A percentile compares a stretch with the other conserved stretches of the same genome.
These are phyloP conservation scores for Mamestra brassicae DNA, from an alignment of 2,888 invertebrate genomes.

Conservation along the genomic window DNA sequence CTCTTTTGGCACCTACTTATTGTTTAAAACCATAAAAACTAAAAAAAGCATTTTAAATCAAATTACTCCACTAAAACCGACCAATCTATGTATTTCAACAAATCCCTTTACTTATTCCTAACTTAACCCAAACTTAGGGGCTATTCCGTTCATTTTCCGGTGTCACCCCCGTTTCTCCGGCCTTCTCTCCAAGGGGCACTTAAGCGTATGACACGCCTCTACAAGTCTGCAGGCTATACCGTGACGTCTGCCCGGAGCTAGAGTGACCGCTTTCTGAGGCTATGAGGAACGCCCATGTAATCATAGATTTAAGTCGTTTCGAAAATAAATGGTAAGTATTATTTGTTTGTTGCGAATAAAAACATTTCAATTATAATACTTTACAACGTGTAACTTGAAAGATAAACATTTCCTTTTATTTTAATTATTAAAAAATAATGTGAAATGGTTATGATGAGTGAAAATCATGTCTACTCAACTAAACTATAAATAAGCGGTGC, in stretches of 20 bases:
- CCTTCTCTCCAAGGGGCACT: constrained; percentile 51
- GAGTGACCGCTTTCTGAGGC: constrained; percentile 43
- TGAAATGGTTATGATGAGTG: too few relatives aligned
- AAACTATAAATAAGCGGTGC: neutral
- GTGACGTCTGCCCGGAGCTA: constrained; percentile 45
- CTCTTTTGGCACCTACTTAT: neutral
- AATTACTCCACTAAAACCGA: neutral
- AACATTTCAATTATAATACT: too few relatives aligned
- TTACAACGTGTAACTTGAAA: too few relatives aligned
- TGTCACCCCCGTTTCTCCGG: constrained; percentile 42
- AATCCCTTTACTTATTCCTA: constrained; percentile 12
- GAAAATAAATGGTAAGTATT: too few relatives aligned
- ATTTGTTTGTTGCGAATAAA: too few relatives aligned
- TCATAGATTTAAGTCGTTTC: neutral
- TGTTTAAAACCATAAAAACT: neutral
- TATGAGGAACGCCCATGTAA: constrained; percentile 29
- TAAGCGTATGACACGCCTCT: constrained; percentile 49
- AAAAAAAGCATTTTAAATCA: neutral
- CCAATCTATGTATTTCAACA: constrained; percentile 14
- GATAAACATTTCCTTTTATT: too few relatives aligned
- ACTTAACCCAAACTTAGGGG: constrained; percentile 6
- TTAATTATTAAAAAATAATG: too few relatives aligned
- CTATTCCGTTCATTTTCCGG: constrained; percentile 42
- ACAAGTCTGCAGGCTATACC: constrained; percentile 34
- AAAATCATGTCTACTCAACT: neutral